phyloP scores from a whole-genome alignment of 2,888 invertebrate genomes.

The Scaptomyza caliginosa region DNA sequence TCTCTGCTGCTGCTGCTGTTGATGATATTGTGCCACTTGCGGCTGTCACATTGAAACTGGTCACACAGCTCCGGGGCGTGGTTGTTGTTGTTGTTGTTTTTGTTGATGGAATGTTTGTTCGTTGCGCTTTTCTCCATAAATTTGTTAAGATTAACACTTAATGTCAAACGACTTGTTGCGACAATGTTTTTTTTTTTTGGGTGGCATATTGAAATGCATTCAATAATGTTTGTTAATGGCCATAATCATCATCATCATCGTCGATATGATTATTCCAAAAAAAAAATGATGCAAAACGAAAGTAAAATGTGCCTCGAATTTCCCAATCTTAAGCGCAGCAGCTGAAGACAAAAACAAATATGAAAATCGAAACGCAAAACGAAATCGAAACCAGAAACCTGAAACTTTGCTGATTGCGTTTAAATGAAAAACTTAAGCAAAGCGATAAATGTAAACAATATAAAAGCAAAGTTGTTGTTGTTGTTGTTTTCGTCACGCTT shows the following conservation, averaged over 20 bases:
- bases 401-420: constrained; percentile 64
- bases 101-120: constrained; percentile 24
- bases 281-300: constrained; percentile 36
- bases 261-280: not conserved
- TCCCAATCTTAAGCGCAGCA: constrained; percentile 28
- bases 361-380: constrained; percentile 5
- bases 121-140: constrained; percentile 24
- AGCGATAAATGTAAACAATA: constrained; percentile 50
- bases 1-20: constrained; percentile 8
- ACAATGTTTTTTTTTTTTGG: no score
- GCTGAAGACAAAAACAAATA: constrained; percentile 2
- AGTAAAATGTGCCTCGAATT: constrained; percentile 30
- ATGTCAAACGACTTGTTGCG: constrained; percentile 46
- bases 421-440: constrained; percentile 42
- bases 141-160: constrained; percentile 13
- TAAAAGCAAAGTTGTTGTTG: constrained; percentile 46
- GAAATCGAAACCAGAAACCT: constrained; percentile 29
- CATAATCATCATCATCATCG: constrained; percentile 36
- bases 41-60: constrained; percentile 43
- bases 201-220: constrained; percentile 1
- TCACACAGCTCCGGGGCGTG: constrained; percentile 27
- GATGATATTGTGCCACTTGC: constrained; percentile 56
- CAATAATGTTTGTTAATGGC: not conserved
- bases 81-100: not conserved
- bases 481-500: constrained; percentile 68